A percentile compares a stretch with the other conserved stretches of the same genome.
These are phyloP conservation scores for Trachemys scripta DNA, from an alignment of 2,113 vertebrate species.

Conservation along the genomic window DNA sequence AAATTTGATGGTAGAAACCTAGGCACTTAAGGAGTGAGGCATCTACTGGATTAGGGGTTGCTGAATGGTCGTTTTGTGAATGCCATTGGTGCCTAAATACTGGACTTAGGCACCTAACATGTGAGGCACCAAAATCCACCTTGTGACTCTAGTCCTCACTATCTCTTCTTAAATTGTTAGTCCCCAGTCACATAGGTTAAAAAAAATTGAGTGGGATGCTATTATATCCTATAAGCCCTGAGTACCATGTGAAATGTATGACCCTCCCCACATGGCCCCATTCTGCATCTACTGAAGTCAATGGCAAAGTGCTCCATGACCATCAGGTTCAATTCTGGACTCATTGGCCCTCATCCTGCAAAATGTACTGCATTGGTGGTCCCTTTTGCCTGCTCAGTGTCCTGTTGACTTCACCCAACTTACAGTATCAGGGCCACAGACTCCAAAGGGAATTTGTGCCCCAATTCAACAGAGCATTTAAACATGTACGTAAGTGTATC, in stretches of 20 bases:
- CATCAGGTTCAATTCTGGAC: background rate
- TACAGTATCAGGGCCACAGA: background rate
- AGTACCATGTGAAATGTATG: background rate
- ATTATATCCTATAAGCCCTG: background rate
- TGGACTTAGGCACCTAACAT: no score
- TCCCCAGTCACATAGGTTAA: background rate
- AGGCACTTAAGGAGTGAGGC: no score
- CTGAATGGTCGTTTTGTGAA: no score
- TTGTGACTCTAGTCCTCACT: no score
- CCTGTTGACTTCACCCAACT: constrained; percentile 25
- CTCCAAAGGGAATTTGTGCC: constrained; percentile 43
- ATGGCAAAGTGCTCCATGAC: constrained; percentile 57
- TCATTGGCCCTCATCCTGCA: background rate
- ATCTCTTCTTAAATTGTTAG: constrained; percentile 7
- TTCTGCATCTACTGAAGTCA: constrained; percentile 55
- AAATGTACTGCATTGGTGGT: background rate
- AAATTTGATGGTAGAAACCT: no score
- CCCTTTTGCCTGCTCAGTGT: constrained; percentile 11
- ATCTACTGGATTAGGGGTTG: no score
- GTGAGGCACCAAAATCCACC: no score
- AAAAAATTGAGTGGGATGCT: background rate
- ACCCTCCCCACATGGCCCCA: background rate
- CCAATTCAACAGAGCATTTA: constrained; percentile 16
- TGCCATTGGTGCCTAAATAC: no score
- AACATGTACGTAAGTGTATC: constrained; percentile 34